A percentile compares a stretch with the other conserved stretches of the same genome.
Evolutionary conservation across 2,797 vertebrate species (phyloP).

Genomic region (Lophura swinhoii): DNA sequence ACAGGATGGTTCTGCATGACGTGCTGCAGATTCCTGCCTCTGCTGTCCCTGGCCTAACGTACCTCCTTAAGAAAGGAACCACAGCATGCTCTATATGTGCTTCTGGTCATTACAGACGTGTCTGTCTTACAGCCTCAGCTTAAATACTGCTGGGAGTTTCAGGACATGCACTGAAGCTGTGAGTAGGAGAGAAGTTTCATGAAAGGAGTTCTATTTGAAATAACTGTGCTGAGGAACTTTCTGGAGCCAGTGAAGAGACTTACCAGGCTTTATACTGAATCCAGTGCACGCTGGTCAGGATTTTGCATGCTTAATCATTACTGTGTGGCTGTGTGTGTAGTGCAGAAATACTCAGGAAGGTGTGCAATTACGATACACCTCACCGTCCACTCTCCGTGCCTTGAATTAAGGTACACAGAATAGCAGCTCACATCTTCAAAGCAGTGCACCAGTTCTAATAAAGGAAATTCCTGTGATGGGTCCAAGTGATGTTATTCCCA

Average conservation of each 20-base stretch:
- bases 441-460: not conserved
- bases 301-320: conserved; percentile 25
- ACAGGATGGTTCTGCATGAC: not conserved
- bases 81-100: not conserved
- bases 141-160: not conserved
- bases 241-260: not conserved
- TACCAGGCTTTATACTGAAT: conserved; percentile 21
- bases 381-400: not conserved
- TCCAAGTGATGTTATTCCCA: not conserved
- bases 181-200: not conserved
- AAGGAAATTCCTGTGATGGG: not conserved
- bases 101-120: not conserved
- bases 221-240: not conserved
- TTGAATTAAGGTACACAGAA: conserved; percentile 3
- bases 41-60: not conserved
- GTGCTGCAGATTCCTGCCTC: not conserved
- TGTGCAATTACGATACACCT: not conserved
- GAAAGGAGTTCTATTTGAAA: not conserved
- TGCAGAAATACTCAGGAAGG: not conserved
- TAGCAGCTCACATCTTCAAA: conserved; percentile 3
- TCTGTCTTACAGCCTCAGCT: not conserved
- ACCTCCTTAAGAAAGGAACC: not conserved
- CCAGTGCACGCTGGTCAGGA: not conserved
- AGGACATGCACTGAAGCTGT: not conserved
- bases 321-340: not conserved